phyloP scores from a whole-genome alignment of 2,888 invertebrate genomes.

The Limnephilus lunatus region DNA sequence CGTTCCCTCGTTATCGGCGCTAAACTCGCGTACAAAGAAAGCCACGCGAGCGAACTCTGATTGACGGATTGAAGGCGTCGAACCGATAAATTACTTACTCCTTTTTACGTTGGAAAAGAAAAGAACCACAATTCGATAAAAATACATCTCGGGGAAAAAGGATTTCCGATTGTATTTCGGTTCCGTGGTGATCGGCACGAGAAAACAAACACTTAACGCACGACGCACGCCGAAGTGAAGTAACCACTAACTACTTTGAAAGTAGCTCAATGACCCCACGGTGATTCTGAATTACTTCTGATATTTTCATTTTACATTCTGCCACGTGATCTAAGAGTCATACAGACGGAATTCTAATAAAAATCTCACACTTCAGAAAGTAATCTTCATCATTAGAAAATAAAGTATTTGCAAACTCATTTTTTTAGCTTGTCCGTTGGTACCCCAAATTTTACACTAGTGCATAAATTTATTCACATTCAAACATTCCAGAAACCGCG shows the following conservation, averaged over 20 bases:
- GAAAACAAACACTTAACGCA: not conserved
- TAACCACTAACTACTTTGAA: not conserved
- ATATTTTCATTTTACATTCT: no score
- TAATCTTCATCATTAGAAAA: no score
- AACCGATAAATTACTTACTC: conserved; percentile 54
- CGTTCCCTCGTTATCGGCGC: conserved; percentile 35
- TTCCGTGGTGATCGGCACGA: conserved; percentile 10
- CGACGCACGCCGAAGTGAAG: not conserved
- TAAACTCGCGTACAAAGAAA: conserved; percentile 42
- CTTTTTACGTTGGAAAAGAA: conserved; percentile 44
- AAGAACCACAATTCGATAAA: conserved; percentile 43
- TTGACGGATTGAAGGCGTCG: conserved; percentile 55
- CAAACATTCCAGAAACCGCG: no score
- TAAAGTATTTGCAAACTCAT: no score
- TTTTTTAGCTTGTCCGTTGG: no score
- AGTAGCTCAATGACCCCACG: not conserved
- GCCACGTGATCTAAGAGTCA: no score
- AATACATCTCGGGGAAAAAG: conserved; percentile 34
- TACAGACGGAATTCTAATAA: no score
- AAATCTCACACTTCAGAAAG: no score
- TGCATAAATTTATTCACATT: no score
- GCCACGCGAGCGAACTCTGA: conserved; percentile 42
- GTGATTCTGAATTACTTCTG: no score
- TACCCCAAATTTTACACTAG: no score
- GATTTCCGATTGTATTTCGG: conserved; percentile 30